These are phyloP conservation scores for Pegea sp. DNA, from an alignment of 23 tunicate genomes.

Conservation along the genomic window DNA sequence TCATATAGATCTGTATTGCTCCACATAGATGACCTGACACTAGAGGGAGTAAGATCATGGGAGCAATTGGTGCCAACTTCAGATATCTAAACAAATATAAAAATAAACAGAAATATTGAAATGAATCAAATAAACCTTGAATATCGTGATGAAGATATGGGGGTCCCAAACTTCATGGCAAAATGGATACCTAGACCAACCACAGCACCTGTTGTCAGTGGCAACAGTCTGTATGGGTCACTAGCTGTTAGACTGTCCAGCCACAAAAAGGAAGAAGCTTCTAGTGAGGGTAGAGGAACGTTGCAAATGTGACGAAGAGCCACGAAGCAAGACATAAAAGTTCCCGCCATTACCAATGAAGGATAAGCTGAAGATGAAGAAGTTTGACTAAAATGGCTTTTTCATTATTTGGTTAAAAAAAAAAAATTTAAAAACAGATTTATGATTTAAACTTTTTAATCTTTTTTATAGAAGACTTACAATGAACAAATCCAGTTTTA, in stretches of 20 bases:
- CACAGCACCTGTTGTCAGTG: constrained; percentile 19
- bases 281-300: constrained; percentile 62
- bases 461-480: not conserved
- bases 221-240: constrained; percentile 52
- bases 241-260: constrained; percentile 13
- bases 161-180: constrained; percentile 4
- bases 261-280: constrained; percentile 32
- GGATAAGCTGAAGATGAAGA: not conserved
- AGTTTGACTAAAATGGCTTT: too few species aligned
- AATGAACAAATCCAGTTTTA: not conserved
- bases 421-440: not conserved
- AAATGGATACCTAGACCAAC: constrained; percentile 6
- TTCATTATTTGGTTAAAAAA: constrained; percentile 9
- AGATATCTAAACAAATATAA: not conserved
- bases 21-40: constrained; percentile 20
- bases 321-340: constrained; percentile 41
- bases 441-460: not conserved
- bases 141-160: not conserved
- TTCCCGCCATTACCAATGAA: constrained; percentile 8
- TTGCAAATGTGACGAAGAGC: constrained; percentile 37
- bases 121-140: not conserved
- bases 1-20: constrained; percentile 19
- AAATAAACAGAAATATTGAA: too few species aligned
- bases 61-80: constrained; percentile 2
- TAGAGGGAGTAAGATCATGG: constrained; percentile 22